Evolutionary conservation across 2,888 invertebrate genomes (phyloP).

Genomic region (Oscheius myriophilus): DNA sequence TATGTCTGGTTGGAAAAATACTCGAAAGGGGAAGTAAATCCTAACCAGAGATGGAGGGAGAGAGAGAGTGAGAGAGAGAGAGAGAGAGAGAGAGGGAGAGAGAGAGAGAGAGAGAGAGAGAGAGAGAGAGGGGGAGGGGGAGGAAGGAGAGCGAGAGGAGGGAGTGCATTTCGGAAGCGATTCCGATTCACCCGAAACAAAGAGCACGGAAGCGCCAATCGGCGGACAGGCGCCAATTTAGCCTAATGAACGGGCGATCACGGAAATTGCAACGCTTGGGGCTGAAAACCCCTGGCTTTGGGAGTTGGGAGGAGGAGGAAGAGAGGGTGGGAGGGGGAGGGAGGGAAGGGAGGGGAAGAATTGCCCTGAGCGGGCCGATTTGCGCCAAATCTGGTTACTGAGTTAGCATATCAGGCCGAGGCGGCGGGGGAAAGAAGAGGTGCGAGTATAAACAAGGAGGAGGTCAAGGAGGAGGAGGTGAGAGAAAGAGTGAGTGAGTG

Average conservation of each 20-base stretch:
- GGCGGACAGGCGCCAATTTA: constrained; percentile 3
- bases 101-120: too few species aligned
- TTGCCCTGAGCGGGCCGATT: too few species aligned
- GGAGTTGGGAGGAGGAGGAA: too few species aligned
- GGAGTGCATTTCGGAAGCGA: not conserved
- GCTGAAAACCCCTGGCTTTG: too few species aligned
- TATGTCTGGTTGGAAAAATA: too few species aligned
- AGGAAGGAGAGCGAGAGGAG: constrained; percentile 1
- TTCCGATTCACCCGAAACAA: not conserved
- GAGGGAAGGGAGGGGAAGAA: not conserved
- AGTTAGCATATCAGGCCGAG: constrained; percentile 23
- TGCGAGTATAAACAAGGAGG: too few species aligned
- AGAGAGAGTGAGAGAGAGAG: not conserved
- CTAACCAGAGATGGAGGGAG: not conserved
- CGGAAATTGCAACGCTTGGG: too few species aligned
- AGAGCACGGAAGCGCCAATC: not conserved
- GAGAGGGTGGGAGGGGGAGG: not conserved
- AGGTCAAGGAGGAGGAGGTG: too few species aligned
- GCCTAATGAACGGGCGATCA: constrained; percentile 9
- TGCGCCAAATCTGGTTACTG: constrained; percentile 18
- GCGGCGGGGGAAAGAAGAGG: constrained; percentile 4
- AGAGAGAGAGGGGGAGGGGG: not conserved
- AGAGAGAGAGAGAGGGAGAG: constrained; percentile 6
- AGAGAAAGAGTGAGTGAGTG: too few species aligned
- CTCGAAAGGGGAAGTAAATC: too few species aligned